Conservation (phyloP, 2,797 vertebrate genomes). For the Neomorphus geoffroyi region DNA sequence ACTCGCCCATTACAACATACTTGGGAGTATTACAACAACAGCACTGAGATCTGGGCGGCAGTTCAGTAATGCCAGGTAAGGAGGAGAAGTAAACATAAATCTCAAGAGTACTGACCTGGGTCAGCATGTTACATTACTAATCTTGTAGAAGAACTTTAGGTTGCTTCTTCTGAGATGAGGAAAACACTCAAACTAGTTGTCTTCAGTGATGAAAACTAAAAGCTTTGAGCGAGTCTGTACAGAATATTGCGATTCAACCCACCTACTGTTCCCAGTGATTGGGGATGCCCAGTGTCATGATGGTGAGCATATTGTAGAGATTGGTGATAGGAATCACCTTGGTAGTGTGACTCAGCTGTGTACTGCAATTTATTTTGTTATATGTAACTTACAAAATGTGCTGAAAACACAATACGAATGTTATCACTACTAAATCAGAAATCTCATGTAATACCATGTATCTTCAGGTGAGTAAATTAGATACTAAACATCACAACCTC, state of each 20-base stretch:
- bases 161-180: neutral
- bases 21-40: rapidly evolving
- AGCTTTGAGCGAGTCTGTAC: neutral
- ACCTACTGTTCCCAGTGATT: rapidly evolving
- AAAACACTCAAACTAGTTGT: neutral
- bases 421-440: neutral
- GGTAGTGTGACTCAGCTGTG: neutral
- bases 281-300: rapidly evolving
- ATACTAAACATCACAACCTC: neutral
- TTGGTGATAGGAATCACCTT: neutral
- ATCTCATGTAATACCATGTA: neutral
- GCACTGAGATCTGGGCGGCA: neutral
- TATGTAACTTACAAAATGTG: rapidly evolving
- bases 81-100: neutral
- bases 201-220: neutral
- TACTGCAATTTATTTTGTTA: neutral
- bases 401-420: too few species aligned
- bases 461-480: neutral
- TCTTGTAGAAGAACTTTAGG: neutral
- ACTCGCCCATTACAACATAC: neutral
- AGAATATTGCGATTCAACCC: neutral
- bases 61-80: neutral
- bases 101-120: neutral
- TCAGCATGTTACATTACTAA: neutral
- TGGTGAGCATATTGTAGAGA: neutral